These are phyloP conservation scores for Mnemiopsis leidyi DNA, from an alignment of 37 sponge, comb jelly and placozoan species.

Conservation along the genomic window DNA sequence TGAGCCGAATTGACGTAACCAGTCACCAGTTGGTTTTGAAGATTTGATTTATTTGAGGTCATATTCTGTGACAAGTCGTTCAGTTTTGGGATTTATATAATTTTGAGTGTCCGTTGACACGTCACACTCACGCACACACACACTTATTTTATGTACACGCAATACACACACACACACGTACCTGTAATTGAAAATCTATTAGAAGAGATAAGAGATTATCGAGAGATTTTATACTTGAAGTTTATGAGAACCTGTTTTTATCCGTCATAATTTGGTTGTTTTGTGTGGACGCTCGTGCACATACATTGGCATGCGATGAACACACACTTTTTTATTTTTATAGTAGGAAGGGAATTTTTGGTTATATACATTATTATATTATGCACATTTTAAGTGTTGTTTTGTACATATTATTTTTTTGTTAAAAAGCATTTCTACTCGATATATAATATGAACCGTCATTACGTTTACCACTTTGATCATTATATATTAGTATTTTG, in stretches of 20 bases:
- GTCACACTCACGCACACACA: neutral
- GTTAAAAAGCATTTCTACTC: constrained; percentile 58
- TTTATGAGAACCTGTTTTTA: neutral
- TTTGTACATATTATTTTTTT: constrained; percentile 63
- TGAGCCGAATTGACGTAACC: too few relatives aligned
- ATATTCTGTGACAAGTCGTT: too few relatives aligned
- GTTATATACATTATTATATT: constrained; percentile 32
- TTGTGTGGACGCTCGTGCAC: neutral
- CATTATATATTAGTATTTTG: neutral
- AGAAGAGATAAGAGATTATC: too few relatives aligned
- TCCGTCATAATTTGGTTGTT: neutral
- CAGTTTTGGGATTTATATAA: too few relatives aligned
- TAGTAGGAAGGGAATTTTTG: constrained; percentile 58
- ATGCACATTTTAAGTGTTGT: constrained; percentile 57
- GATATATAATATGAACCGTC: neutral
- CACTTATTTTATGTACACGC: too few relatives aligned
- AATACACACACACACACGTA: neutral
- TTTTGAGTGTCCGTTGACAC: too few relatives aligned
- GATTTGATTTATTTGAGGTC: too few relatives aligned
- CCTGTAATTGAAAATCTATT: neutral
- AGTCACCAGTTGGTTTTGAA: too few relatives aligned
- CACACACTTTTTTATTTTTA: constrained; percentile 53
- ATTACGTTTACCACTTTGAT: neutral
- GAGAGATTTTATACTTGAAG: neutral
- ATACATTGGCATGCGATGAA: neutral